Base-by-base conservation (phyloP, 2,797 vertebrate genomes). In the Geotrypetes seraphini region DNA sequence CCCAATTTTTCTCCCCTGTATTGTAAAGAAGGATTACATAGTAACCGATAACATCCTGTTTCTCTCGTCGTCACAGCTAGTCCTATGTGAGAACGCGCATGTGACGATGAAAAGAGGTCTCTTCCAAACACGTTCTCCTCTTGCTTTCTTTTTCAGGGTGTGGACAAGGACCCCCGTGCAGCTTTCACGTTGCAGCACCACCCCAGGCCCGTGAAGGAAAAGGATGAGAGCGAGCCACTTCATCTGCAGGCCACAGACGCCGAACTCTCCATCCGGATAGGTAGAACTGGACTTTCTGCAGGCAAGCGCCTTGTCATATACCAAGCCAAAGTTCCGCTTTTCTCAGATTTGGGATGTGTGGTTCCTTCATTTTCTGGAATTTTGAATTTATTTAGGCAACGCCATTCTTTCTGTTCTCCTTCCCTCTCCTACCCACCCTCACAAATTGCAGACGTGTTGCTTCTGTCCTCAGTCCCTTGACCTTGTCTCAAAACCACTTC, bases 231-330 rank as follows among this genome's bases (percentile, higher is more conserved):
- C 0, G 58, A 47, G 1, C 27, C 59, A 0, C 40, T 50, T 2
- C 27, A 31, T n/a, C 50, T n/a, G n/a, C n/a, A n/a, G n/a, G n/a
- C 31, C 0, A 69, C 75, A 9, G 65, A 66, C 0, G 70, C 81
- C 2, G 87, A 92, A 55, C 71, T 96, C 69, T 83, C 75, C 74
- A 89, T 97, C 79, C 80, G 87, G 79, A 94, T 97, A 95, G 94
- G 93, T 90, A 93, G 92, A 90, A 50, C 76, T 31, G 83, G 78
- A 76, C 66, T 70, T 29, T 73, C 69, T 39, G 60, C 90, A 97
- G 93, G 92, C 91, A 98, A 98, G 94, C 86, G 81, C 77, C 74
- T 81, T 78, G 82, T 79, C 81, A 85, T 83, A 77, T 82, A 70
- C 80, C 79, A 72, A 63, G 36, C 50, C 1, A 14, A 16, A n/a